These are phyloP conservation scores for Nannoperca obscura DNA, from an alignment of 2,797 vertebrate genomes.

Conservation along the genomic window DNA sequence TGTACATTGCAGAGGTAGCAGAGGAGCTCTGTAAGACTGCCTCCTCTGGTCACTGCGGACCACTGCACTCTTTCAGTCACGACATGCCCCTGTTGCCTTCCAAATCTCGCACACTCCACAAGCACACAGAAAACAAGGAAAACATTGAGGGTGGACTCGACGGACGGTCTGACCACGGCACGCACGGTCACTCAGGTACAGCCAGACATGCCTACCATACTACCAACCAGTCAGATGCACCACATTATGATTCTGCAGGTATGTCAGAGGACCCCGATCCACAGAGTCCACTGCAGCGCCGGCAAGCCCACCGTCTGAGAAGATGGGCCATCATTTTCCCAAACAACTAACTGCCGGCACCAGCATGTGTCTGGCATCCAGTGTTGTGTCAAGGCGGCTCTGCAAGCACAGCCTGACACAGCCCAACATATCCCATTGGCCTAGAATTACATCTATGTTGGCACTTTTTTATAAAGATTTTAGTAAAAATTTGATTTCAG, in stretches of 20 bases:
- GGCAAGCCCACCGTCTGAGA: slow-evolving; percentile 75
- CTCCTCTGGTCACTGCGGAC: slow-evolving; percentile 88
- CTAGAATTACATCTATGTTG: slow-evolving; percentile 2
- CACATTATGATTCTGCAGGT: slow-evolving; percentile 64
- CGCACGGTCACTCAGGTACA: slow-evolving; percentile 93
- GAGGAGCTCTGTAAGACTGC: slow-evolving; percentile 96
- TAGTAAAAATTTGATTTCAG: slow-evolving; percentile 2
- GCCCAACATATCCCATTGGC: neutral
- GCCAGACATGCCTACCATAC: slow-evolving; percentile 50
- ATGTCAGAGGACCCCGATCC: neutral
- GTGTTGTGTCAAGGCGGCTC: neutral
- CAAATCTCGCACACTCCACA: slow-evolving; percentile 93
- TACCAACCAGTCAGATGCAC: slow-evolving; percentile 34
- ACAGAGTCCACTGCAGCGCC: slow-evolving; percentile 64
- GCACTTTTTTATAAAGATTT: neutral
- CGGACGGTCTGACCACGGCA: slow-evolving; percentile 82
- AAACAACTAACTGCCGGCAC: slow-evolving; percentile 39
- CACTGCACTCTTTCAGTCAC: slow-evolving; percentile 88
- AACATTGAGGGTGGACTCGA: slow-evolving; percentile 93
- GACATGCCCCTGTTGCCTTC: slow-evolving; percentile 95
- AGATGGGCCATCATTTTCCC: slow-evolving; percentile 81
- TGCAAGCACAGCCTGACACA: slow-evolving; percentile 5
- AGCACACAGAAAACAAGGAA: slow-evolving; percentile 98
- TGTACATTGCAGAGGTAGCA: slow-evolving; percentile 90
- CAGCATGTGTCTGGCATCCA: neutral